Evolutionary conservation across 2,797 vertebrate genomes (phyloP).

Genomic region (Mallotus villosus): DNA sequence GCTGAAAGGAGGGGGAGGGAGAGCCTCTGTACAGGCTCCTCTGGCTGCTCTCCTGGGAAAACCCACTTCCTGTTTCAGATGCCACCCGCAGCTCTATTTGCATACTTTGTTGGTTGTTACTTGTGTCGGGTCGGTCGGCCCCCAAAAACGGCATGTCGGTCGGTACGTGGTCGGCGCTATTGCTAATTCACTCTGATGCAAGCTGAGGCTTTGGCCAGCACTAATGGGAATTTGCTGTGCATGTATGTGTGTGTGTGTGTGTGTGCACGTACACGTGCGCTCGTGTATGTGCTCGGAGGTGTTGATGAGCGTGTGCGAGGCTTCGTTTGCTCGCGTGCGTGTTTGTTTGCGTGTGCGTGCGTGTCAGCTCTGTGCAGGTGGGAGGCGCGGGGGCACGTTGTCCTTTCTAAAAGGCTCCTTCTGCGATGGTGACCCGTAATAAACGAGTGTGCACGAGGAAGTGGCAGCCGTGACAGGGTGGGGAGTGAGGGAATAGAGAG

Average conservation of each 20-base stretch:
- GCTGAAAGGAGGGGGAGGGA: slow-evolving; percentile 11
- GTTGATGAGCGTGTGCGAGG: not conserved
- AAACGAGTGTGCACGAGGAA: slow-evolving; percentile 67
- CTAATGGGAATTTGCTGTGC: not conserved
- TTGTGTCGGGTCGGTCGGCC: too few species aligned
- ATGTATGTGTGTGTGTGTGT: not conserved
- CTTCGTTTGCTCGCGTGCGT: too few species aligned
- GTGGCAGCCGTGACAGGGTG: slow-evolving; percentile 70
- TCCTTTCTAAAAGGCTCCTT: slow-evolving; percentile 57
- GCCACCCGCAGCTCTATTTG: too few species aligned
- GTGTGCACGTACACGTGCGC: not conserved
- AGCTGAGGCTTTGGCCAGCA: not conserved
- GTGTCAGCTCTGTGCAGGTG: slow-evolving; percentile 27
- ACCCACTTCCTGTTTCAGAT: not conserved
- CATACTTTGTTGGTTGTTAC: too few species aligned
- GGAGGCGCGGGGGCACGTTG: slow-evolving; percentile 37
- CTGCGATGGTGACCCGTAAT: slow-evolving; percentile 62
- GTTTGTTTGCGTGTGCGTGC: not conserved
- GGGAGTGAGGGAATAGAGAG: slow-evolving; percentile 58
- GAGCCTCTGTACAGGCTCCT: slow-evolving; percentile 39
- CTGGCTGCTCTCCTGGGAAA: not conserved
- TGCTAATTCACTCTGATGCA: not conserved
- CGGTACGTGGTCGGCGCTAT: too few species aligned
- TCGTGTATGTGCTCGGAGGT: not conserved
- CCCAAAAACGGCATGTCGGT: too few species aligned